These are phyloP conservation scores for Coracopsis vasa DNA, from an alignment of 2,113 vertebrate genomes.

Conservation along the genomic window DNA sequence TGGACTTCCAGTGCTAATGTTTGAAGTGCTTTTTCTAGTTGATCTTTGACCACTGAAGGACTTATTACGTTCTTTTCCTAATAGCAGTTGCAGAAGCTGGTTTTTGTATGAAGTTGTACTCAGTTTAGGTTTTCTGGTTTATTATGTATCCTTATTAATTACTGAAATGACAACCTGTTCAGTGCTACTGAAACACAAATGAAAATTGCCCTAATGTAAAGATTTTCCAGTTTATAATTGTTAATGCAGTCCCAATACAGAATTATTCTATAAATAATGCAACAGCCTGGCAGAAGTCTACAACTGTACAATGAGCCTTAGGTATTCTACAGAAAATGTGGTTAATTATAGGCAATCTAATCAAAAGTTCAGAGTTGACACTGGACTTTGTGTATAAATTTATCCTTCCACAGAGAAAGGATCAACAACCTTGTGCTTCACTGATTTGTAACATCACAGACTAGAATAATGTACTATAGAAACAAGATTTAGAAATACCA, in stretches of 20 bases:
- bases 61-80: background rate
- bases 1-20: background rate
- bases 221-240: background rate
- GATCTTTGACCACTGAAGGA: background rate
- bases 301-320: background rate
- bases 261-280: background rate
- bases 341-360: background rate
- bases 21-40: background rate
- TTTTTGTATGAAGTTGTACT: background rate
- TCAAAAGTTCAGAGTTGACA: background rate
- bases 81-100: background rate
- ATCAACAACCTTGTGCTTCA: background rate
- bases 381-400: background rate
- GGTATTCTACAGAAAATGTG: background rate
- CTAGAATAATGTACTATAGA: background rate
- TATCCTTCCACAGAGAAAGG: background rate
- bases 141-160: background rate
- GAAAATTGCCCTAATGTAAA: background rate
- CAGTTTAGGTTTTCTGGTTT: background rate
- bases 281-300: background rate
- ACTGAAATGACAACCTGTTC: background rate
- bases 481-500: background rate
- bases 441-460: background rate
- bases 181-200: background rate
- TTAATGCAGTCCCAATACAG: background rate